These are phyloP conservation scores for Netelia virgata DNA, from an alignment of 2,888 invertebrate species.

Conservation along the genomic window DNA sequence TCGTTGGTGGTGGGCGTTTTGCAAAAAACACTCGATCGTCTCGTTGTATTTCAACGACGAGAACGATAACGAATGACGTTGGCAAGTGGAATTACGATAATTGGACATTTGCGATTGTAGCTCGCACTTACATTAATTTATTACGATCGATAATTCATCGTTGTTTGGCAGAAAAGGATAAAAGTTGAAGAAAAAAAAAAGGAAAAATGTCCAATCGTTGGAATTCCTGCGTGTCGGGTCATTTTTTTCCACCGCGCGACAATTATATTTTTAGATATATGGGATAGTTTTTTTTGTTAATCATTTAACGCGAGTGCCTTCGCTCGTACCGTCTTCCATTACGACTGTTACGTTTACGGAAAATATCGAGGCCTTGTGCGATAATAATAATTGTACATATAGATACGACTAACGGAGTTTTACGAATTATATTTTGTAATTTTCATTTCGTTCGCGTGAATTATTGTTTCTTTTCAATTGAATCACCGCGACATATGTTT, in stretches of 20 bases:
- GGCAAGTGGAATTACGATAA: constrained; percentile 44
- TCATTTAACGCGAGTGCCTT: not conserved
- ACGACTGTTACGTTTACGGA: not conserved
- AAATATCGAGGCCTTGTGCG: not conserved
- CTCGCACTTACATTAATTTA: constrained; percentile 18
- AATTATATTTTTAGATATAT: constrained; percentile 10
- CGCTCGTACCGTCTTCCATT: too few species aligned
- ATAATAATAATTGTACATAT: constrained; percentile 48
- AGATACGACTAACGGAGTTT: constrained; percentile 8
- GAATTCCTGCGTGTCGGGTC: constrained; percentile 29
- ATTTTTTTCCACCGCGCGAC: constrained; percentile 34
- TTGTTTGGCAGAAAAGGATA: not conserved
- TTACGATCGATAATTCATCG: constrained; percentile 16
- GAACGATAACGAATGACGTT: constrained; percentile 82
- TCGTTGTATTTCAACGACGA: constrained; percentile 87
- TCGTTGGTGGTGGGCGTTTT: constrained; percentile 94
- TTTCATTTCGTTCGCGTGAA: constrained; percentile 36
- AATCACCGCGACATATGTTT: not conserved
- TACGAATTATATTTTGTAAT: not conserved
- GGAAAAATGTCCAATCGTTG: constrained; percentile 44
- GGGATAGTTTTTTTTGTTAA: not conserved
- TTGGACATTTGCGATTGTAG: constrained; percentile 38
- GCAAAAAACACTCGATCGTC: constrained; percentile 91
- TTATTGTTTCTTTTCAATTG: constrained; percentile 5
- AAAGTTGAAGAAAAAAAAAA: not conserved